Percentiles rank a stretch among this genome's conserved stretches.
Evolutionary conservation across 2,797 vertebrate species (phyloP).

Genomic region (Gymnocypris eckloni): DNA sequence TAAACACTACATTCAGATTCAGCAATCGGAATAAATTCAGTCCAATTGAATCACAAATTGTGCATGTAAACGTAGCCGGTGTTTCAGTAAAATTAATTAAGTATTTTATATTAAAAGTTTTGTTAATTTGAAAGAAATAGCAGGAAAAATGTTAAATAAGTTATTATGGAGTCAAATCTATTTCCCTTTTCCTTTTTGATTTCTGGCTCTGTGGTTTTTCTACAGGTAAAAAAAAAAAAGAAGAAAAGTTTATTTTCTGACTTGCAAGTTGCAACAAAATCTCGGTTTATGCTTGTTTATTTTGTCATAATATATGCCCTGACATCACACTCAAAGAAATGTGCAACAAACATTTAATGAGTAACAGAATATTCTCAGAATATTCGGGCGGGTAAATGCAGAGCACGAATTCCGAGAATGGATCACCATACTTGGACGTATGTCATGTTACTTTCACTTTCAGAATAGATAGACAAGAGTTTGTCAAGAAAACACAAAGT

Average conservation of each 20-base stretch:
- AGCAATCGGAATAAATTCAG: too few relatives aligned
- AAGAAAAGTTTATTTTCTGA: too few relatives aligned
- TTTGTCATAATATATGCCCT: not conserved
- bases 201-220: not conserved
- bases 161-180: not conserved
- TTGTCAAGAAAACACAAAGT: not conserved
- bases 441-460: too few relatives aligned
- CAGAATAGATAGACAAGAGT: not conserved
- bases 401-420: too few relatives aligned
- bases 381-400: too few relatives aligned
- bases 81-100: not conserved
- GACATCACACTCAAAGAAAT: not conserved
- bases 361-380: not conserved
- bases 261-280: not conserved
- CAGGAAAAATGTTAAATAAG: not conserved
- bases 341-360: not conserved
- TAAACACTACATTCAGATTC: too few relatives aligned
- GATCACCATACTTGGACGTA: too few relatives aligned
- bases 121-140: not conserved
- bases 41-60: too few relatives aligned
- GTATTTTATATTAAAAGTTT: not conserved
- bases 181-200: not conserved
- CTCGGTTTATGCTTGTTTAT: not conserved
- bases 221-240: not conserved
- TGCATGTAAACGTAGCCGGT: not conserved